Evolutionary conservation across 2,888 invertebrate species (phyloP), one percentile per base, ranked within the genome.

Genomic region (Copidosoma aretas): DNA sequence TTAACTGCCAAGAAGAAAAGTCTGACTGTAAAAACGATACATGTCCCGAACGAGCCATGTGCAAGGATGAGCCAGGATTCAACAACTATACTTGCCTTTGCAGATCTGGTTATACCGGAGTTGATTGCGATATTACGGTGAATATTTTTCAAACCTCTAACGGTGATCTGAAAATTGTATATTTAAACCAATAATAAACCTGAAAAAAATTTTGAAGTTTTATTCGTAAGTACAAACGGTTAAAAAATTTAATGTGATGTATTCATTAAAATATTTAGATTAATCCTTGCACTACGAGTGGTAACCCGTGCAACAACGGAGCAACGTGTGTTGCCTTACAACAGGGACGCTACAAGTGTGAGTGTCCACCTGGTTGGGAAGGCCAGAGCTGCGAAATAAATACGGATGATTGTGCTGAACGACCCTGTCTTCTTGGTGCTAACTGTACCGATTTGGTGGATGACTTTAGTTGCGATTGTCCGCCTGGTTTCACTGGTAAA

Each of bases 311-410:
- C 83, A 90, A 90, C 60, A 96, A 97, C 79, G 94, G 94, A 5
- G 97, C 94, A 5, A 90, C 91, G 52, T 97, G 97, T 79, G 88
- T 93, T 73, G 95, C 94, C 56, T 88, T 95, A 68, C 94, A 94
- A 82, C 95, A 95, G 86, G 96, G 96, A 15, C 88, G 96, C 75
- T 97, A 92, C 84, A 93, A 93, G 83, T 99, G 99, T 82, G 94
- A 96, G 82, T 99, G 99, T 83, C 86, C 94, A 64, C 92, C 95
- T 22, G 99, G 99, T 52, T 99, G 98, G 98, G 95, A 96, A 82
- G 99, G 99, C 70, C 93, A 94, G 77, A 91, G 92, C 71, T 99
- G 99, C 83, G 95, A 97, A 81, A 88, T 88, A n/a, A 95, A 97
- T 80, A 93, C 91, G 72, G 92, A 98, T 79, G 97, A 98, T 80